phyloP scores from a whole-genome alignment of 2,888 invertebrate genomes.

The Stenurella melanura region DNA sequence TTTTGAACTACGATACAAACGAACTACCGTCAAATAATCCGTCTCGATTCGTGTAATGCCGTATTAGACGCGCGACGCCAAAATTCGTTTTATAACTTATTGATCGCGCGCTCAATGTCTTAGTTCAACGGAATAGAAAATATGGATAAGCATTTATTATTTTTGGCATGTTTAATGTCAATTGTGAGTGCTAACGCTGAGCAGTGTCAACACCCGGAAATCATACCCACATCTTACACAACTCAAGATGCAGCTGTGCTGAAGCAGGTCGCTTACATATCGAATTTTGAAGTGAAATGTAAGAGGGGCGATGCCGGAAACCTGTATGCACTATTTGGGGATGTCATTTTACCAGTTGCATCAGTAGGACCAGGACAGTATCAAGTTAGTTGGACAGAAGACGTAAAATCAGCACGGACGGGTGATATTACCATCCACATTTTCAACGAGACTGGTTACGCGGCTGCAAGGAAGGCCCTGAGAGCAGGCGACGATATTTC shows the following conservation, averaged over 20 bases:
- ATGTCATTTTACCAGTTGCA: constrained; percentile 86
- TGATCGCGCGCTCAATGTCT: constrained; percentile 15
- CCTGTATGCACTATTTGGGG: constrained; percentile 90
- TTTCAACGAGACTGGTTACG: constrained; percentile 92
- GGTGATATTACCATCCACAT: constrained; percentile 87
- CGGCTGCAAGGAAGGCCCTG: constrained; percentile 86
- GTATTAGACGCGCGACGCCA: constrained; percentile 13
- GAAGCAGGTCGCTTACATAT: constrained; percentile 89
- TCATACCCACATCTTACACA: constrained; percentile 85
- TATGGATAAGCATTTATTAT: constrained; percentile 13
- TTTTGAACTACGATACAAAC: constrained; percentile 22
- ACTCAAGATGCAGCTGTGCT: constrained; percentile 93
- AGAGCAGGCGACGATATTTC: constrained; percentile 81
- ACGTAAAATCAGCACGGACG: constrained; percentile 85
- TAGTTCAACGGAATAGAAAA: neutral
- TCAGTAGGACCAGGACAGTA: constrained; percentile 85
- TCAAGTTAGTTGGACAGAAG: constrained; percentile 95
- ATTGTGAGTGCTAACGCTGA: constrained; percentile 23
- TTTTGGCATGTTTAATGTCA: constrained; percentile 5
- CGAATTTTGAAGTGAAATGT: constrained; percentile 90
- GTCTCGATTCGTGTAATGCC: neutral
- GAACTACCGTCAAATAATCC: neutral
- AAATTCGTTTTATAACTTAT: constrained; percentile 10
- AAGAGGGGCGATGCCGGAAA: constrained; percentile 74
- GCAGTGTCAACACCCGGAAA: constrained; percentile 75